Conservation (phyloP, 2,888 invertebrate genomes). For the Chironomus tentans region DNA sequence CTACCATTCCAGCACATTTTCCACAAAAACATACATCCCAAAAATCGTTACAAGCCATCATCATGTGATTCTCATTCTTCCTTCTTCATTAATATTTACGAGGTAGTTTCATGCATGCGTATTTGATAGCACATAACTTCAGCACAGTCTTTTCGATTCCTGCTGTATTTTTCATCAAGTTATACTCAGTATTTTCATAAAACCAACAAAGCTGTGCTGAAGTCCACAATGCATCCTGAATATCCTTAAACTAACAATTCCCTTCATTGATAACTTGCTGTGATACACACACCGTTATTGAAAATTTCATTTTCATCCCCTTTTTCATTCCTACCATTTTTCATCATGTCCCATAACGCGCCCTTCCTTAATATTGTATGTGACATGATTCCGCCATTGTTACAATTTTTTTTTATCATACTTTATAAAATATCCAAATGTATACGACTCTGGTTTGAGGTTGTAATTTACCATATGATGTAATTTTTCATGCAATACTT, state of each 20-base stretch:
- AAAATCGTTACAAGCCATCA: not conserved
- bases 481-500: not conserved
- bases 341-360: not conserved
- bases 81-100: not conserved
- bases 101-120: not conserved
- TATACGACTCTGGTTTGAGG: not conserved
- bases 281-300: not conserved
- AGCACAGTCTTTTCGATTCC: too few relatives aligned
- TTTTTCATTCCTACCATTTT: not conserved
- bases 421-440: not conserved
- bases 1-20: too few relatives aligned
- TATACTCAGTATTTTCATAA: too few relatives aligned
- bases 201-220: not conserved
- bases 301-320: not conserved
- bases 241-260: not conserved
- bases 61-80: not conserved
- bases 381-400: conserved; percentile 15
- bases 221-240: not conserved
- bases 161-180: too few relatives aligned
- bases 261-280: not conserved
- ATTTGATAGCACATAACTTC: too few relatives aligned
- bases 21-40: too few relatives aligned
- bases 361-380: not conserved
- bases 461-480: conserved; percentile 21
- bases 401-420: not conserved